Base-by-base conservation (phyloP, 1,140 invertebrate genomes). In the Bombyx mandarina region DNA sequence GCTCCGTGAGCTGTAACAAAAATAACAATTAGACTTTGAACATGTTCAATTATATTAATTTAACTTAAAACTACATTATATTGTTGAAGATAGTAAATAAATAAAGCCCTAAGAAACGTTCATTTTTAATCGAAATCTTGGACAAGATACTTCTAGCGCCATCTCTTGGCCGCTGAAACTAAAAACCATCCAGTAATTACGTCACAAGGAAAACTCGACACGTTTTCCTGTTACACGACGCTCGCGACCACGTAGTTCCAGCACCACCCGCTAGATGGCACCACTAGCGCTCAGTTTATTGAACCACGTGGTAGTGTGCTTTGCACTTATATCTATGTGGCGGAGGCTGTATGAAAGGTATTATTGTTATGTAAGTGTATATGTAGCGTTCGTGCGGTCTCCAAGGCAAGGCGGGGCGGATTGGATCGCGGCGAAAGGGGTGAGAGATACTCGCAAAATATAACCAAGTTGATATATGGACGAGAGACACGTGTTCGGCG, bases 1-100 rank as follows among this genome's bases (percentile, higher is more conserved):
- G 91, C 90, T 97, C 95, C 76, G 94, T 94, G 86, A 97, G 91
- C 96, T 97, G 91, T 66, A 95, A 95, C 80, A 88, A 90, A 89
- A 90, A 88, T 81, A 78, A 66, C 8, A 65, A 35, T 59, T 8
- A 47, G 45, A 46, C 22, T 43, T 7, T 49, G 45, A 57, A 18
- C 12, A 18, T 18, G 12, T 18, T 18, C 12, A 18, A 18, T 18
- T 18, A 35, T 35, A 35, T 35, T 3, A 35, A 35, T 3, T 35
- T 35, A 35, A 35, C 26, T 35, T 35, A 35, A 35, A 35, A 35
- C 26, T 5, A 35, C 4, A 35, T 35, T 35, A 35, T 18, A 18
- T 18, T 18, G 12, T 18, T 18, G 12, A 18, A 18, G 12, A 18
- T 18, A 18, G 12, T 18, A 18, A 0, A 18, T 0, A 18, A 18